Percentiles rank a stretch among this genome's conserved stretches.
Conservation (phyloP, 1,140 invertebrate species). For the Acromyrmex charruanus region DNA sequence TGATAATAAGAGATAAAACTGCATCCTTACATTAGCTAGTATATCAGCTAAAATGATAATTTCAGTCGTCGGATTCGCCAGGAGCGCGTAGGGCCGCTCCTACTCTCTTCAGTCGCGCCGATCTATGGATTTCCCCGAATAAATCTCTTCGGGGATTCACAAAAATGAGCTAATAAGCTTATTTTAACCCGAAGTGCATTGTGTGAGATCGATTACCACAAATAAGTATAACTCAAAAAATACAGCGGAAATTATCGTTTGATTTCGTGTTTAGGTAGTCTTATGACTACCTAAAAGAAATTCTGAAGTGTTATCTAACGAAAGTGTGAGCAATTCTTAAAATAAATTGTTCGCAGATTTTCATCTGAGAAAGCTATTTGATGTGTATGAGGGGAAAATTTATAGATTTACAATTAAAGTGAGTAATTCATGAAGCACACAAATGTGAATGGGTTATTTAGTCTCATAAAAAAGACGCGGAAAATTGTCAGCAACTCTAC, state of each 20-base stretch:
- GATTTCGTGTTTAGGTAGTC: background rate
- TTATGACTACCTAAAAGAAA: background rate
- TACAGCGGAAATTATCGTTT: background rate
- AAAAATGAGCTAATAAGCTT: background rate
- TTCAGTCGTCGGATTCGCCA: conserved; percentile 85
- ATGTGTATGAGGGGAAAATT: background rate
- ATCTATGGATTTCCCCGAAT: background rate
- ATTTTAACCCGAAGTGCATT: background rate
- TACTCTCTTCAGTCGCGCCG: conserved; percentile 53
- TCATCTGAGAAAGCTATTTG: background rate
- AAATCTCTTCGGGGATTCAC: background rate
- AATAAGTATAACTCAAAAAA: conserved; percentile 5
- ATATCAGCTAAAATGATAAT: conserved; percentile 88
- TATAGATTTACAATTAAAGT: conserved; percentile 15
- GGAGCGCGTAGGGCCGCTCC: conserved; percentile 82
- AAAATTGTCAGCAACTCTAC: background rate
- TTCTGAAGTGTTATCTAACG: conserved; percentile 7
- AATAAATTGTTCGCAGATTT: conserved; percentile 17
- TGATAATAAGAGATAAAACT: conserved; percentile 88
- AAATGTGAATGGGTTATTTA: background rate
- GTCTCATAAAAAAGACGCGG: background rate
- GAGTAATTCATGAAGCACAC: background rate
- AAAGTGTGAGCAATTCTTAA: background rate
- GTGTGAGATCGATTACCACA: background rate
- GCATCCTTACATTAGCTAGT: conserved; percentile 87